A percentile compares a stretch with the other conserved stretches of the same genome.
Conservation (phyloP, 1,140 invertebrate species). For the Colletes gigas region DNA sequence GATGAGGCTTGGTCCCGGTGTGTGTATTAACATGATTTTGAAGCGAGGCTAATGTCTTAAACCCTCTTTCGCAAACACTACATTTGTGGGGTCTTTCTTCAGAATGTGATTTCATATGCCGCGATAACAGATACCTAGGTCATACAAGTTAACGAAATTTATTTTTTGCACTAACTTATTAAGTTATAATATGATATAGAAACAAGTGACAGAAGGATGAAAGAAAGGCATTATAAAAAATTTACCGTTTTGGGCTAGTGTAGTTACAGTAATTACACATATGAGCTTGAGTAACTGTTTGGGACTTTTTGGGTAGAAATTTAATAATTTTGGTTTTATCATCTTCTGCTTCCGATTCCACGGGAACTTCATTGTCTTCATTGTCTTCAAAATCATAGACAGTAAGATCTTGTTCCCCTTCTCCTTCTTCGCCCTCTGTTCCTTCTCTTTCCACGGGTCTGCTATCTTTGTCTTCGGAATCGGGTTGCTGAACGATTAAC, state of each 20-base stretch:
- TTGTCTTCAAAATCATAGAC: slow-evolving; percentile 87
- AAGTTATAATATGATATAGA: no score
- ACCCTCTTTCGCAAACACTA: slow-evolving; percentile 95
- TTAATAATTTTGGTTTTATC: slow-evolving; percentile 87
- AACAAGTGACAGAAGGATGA: slow-evolving; percentile 17
- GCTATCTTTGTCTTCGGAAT: slow-evolving; percentile 81
- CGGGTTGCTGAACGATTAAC: slow-evolving; percentile 90
- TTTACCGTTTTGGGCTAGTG: slow-evolving; percentile 90
- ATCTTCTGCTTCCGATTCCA: slow-evolving; percentile 87
- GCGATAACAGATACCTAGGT: slow-evolving; percentile 89
- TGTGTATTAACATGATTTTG: slow-evolving; percentile 99
- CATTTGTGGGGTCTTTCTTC: slow-evolving; percentile 97
- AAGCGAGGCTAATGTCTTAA: slow-evolving; percentile 95
- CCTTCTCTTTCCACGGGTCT: slow-evolving; percentile 82
- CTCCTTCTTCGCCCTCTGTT: slow-evolving; percentile 83
- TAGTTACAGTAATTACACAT: slow-evolving; percentile 96
- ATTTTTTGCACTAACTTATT: slow-evolving; percentile 1
- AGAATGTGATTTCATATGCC: slow-evolving; percentile 98
- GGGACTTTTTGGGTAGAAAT: slow-evolving; percentile 86
- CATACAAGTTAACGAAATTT: not conserved
- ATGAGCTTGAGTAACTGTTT: slow-evolving; percentile 86
- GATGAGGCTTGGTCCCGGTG: slow-evolving; percentile 96
- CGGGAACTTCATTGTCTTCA: slow-evolving; percentile 81
- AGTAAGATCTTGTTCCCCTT: slow-evolving; percentile 84
- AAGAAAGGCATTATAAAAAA: slow-evolving; percentile 23